Evolutionary conservation across 2,888 invertebrate genomes (phyloP).

Genomic region (Linnaemya tessellans): DNA sequence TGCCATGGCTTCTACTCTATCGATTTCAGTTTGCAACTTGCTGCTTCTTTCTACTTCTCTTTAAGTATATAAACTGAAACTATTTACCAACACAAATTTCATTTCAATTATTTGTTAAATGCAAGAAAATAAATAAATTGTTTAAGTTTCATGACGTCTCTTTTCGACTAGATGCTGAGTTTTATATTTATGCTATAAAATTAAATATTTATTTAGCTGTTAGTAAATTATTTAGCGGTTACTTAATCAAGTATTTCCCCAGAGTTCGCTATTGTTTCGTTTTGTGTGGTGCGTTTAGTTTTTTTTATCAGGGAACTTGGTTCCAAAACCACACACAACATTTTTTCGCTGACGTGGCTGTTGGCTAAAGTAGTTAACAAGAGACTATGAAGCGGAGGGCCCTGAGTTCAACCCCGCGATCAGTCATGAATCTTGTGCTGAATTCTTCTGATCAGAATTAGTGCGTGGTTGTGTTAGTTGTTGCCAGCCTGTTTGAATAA

Average conservation of each 20-base stretch:
- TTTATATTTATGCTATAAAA: not conserved
- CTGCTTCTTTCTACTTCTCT: not conserved
- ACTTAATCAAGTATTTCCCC: not conserved
- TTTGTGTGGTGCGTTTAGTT: too few relatives aligned
- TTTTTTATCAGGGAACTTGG: too few relatives aligned
- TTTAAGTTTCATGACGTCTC: slow-evolving; percentile 3
- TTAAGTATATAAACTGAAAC: not conserved
- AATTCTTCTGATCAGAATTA: too few relatives aligned
- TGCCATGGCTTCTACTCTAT: not conserved
- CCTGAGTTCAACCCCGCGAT: too few relatives aligned
- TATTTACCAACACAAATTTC: not conserved
- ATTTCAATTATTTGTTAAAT: not conserved
- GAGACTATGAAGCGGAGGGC: too few relatives aligned
- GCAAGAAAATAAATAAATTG: not conserved
- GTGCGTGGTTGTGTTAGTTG: too few relatives aligned
- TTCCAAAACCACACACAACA: too few relatives aligned
- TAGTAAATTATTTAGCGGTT: slow-evolving; percentile 16
- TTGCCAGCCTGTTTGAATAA: too few relatives aligned
- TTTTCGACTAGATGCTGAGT: not conserved
- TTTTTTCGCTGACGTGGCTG: too few relatives aligned
- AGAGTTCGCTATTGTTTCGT: too few relatives aligned
- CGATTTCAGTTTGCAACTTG: not conserved
- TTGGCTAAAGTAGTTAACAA: too few relatives aligned
- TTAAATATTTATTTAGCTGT: slow-evolving; percentile 6
- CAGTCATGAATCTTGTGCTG: too few relatives aligned